Evolutionary conservation across 2,888 invertebrate genomes (phyloP).

Genomic region (Chesias legatella): DNA sequence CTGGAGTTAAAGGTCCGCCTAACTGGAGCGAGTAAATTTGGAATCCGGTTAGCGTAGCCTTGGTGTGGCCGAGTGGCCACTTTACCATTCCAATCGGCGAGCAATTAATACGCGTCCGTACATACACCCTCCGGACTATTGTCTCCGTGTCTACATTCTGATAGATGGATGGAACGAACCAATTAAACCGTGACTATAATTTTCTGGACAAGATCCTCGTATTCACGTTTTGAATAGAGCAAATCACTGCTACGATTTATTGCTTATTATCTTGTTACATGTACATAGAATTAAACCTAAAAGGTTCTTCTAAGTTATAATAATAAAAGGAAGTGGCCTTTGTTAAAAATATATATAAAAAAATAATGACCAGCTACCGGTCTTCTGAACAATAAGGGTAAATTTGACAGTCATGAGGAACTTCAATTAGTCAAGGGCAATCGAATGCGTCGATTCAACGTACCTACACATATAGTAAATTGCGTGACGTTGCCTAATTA

Average conservation of each 20-base stretch:
- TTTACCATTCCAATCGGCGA: conserved; percentile 73
- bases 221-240: no score
- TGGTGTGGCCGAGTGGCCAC: conserved; percentile 72
- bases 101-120: conserved; percentile 61
- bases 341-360: conserved; percentile 6
- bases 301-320: background rate
- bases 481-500: conserved; percentile 52
- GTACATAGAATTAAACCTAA: no score
- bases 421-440: conserved; percentile 62
- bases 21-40: conserved; percentile 73
- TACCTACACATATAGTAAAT: conserved; percentile 44
- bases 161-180: conserved; percentile 19
- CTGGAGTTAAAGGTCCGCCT: conserved; percentile 68
- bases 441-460: conserved; percentile 48
- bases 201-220: background rate
- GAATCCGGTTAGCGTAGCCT: conserved; percentile 76
- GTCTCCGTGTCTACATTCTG: conserved; percentile 27
- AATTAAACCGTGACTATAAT: background rate
- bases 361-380: conserved; percentile 3
- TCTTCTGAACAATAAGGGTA: conserved; percentile 12
- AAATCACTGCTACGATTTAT: no score
- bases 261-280: no score
- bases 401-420: conserved; percentile 54
- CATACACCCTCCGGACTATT: conserved; percentile 37
- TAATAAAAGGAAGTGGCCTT: conserved; percentile 14